Conservation (phyloP, 2,888 invertebrate genomes). For the Ophonus ardosiacus region DNA sequence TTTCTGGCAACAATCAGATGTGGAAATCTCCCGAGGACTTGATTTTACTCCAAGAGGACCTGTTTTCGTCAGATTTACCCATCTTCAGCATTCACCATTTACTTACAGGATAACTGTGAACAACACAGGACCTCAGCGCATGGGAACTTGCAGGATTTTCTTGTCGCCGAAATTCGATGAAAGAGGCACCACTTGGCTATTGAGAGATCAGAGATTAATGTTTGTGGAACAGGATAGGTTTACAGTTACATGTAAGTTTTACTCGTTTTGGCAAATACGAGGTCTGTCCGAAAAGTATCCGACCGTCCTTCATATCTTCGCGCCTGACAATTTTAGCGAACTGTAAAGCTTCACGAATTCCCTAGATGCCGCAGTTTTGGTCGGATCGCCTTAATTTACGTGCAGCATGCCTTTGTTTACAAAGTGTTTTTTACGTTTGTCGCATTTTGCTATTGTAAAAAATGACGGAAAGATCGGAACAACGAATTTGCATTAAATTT, state of each 20-base stretch:
- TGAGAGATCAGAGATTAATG: conserved; percentile 81
- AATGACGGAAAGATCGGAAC: no score
- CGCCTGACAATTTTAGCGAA: no score
- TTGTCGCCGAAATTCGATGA: conserved; percentile 83
- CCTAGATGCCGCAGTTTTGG: no score
- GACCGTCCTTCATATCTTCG: no score
- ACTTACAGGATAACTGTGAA: conserved; percentile 77
- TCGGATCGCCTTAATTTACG: no score
- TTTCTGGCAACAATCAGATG: conserved; percentile 88
- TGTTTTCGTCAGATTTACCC: conserved; percentile 85
- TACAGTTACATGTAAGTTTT: conserved; percentile 78
- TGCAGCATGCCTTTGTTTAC: no score
- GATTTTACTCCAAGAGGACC: conserved; percentile 89
- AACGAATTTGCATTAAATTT: no score
- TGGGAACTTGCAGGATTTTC: conserved; percentile 85
- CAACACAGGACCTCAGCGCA: conserved; percentile 74
- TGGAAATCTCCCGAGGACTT: conserved; percentile 88
- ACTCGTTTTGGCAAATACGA: no score
- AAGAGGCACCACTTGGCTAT: conserved; percentile 78
- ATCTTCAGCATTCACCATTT: conserved; percentile 87
- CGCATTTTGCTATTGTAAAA: no score
- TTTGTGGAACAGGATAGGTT: conserved; percentile 89
- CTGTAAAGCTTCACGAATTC: no score
- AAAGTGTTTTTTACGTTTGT: no score
- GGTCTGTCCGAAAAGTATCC: no score